phyloP scores from a whole-genome alignment of 2,113 vertebrate genomes.

The Sigmodon hispidus region DNA sequence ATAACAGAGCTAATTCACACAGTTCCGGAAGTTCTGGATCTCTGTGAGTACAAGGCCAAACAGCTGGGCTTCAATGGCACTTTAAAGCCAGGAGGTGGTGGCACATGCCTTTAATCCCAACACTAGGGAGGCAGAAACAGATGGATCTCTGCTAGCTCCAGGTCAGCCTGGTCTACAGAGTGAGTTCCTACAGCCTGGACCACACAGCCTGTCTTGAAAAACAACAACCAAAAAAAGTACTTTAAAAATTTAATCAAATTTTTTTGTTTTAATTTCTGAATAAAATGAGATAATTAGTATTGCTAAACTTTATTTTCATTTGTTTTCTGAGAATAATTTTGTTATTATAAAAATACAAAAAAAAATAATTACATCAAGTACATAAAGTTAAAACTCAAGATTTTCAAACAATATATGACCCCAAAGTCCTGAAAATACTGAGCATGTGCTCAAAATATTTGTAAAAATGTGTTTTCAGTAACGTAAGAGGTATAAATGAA shows the following conservation, averaged over 20 bases:
- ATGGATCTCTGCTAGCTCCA: neutral
- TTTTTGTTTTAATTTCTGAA: constrained; percentile 35
- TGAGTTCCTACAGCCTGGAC: neutral
- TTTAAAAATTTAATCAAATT: neutral
- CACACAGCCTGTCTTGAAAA: neutral
- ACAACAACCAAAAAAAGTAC: neutral
- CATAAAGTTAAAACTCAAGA: neutral
- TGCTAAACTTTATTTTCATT: constrained; percentile 44
- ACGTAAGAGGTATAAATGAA: neutral
- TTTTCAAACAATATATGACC: neutral
- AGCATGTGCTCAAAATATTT: neutral
- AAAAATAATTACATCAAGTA: neutral
- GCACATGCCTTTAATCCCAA: neutral
- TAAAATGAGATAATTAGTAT: neutral
- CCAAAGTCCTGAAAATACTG: neutral
- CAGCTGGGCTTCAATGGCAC: no score
- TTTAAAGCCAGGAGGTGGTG: neutral
- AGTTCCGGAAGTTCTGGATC: no score
- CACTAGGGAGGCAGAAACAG: neutral
- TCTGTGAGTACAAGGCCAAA: no score
- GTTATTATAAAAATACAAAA: neutral
- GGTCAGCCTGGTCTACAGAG: neutral
- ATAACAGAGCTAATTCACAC: no score
- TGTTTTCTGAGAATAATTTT: neutral
- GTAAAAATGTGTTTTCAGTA: neutral